Evolutionary conservation across 2,888 invertebrate species (phyloP), one percentile per base, ranked within the genome.

Genomic region (Laspeyria flexula): DNA sequence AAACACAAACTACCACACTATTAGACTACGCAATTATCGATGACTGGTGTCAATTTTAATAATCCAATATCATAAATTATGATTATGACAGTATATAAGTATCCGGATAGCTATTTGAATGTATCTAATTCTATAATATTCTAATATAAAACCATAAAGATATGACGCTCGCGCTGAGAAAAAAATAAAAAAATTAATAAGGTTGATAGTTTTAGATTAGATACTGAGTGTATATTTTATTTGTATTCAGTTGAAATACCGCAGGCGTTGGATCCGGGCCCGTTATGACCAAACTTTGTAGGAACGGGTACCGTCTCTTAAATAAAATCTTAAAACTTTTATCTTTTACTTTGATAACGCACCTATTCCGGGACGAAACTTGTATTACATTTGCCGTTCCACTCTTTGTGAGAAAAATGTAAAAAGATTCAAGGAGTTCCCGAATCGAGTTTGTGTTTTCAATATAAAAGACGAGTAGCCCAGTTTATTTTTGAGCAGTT

Each of bases 261-360:
- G 49, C 45, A 51, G 55, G 55, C 51, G 45, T 55, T 39, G 44
- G 21, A 55, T 48, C 55, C 55, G 25, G 76, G 68, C 63, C 73
- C 69, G 77, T 81, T 81, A 90, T 82, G 78, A 73, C 69, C 58
- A 67, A 90, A 89, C 77, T 90, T 79, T 65, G 64, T 68, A 66
- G 63, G 73, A 78, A 80, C 73, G 75, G 65, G 72, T 77, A 71
- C 75, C 75, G 62, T 65, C 65, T 83, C 76, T 75, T 76, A 79
- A 84, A 87, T 84, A 86, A 88, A 89, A 81, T 86, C 82, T 83
- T 79, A 76, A 86, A 88, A 88, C 81, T 89, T 89, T 85, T 84
- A 83, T 86, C 82, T 83, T 80, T 78, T 79, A 77, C 82, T 79
- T 79, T 77, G 83, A 81, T 84, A 86, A 86, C 77, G 75, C 73